Conservation (phyloP, 1,140 invertebrate species). For the Drosophila orosa region DNA sequence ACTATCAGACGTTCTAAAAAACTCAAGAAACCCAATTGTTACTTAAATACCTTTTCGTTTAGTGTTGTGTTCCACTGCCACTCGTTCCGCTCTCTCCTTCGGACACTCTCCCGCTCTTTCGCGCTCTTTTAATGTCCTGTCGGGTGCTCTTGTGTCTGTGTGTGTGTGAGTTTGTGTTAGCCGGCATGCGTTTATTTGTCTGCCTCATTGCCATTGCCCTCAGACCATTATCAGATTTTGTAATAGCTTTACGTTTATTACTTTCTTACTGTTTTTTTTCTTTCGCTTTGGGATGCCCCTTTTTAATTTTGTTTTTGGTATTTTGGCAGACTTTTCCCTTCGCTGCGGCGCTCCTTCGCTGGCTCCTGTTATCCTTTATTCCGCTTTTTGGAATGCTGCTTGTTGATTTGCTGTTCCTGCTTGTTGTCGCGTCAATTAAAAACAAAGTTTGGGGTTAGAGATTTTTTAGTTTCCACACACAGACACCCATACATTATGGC, state of each 20-base stretch:
- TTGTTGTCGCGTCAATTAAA: constrained; percentile 60
- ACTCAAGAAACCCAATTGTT: background rate
- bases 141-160: background rate
- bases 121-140: constrained; percentile 26
- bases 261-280: constrained; percentile 76
- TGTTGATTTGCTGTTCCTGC: constrained; percentile 71
- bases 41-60: background rate
- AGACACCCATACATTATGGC: background rate
- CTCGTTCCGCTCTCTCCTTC: constrained; percentile 39
- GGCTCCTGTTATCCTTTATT: background rate
- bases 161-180: constrained; percentile 33
- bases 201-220: constrained; percentile 72
- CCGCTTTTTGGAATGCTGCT: constrained; percentile 25
- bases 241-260: constrained; percentile 83
- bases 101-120: constrained; percentile 1
- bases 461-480: constrained; percentile 33
- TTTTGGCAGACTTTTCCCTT: constrained; percentile 53
- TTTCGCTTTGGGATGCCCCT: constrained; percentile 53
- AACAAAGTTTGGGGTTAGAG: constrained; percentile 34
- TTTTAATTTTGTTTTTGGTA: constrained; percentile 65
- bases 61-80: constrained; percentile 61
- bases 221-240: constrained; percentile 81
- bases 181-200: constrained; percentile 67
- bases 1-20: background rate
- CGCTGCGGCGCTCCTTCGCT: background rate